These are phyloP conservation scores for Drosophila pegasa DNA, from an alignment of 2,888 invertebrate genomes.

Conservation along the genomic window DNA sequence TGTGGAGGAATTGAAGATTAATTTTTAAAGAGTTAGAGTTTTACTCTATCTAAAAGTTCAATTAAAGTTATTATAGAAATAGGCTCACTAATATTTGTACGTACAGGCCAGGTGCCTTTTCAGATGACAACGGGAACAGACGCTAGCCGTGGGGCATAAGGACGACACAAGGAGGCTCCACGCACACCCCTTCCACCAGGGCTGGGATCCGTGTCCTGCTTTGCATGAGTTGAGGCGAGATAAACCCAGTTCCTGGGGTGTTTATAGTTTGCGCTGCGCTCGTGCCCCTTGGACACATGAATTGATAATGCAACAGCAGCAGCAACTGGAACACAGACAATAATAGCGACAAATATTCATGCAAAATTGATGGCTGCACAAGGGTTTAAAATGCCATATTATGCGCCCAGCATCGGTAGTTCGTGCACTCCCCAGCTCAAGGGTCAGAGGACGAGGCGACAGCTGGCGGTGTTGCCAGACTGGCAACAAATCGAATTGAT, in stretches of 20 bases:
- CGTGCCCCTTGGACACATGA: slow-evolving; percentile 58
- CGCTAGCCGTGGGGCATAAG: slow-evolving; percentile 17
- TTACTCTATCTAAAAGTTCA: too few species aligned
- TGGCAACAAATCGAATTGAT: slow-evolving; percentile 16
- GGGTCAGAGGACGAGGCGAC: background rate
- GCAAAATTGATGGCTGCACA: slow-evolving; percentile 66
- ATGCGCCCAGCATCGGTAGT: slow-evolving; percentile 28
- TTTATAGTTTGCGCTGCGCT: slow-evolving; percentile 63
- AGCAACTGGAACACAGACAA: slow-evolving; percentile 20
- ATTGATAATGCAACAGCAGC: slow-evolving; percentile 66
- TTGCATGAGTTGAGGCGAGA: slow-evolving; percentile 46
- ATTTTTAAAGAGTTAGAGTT: too few species aligned
- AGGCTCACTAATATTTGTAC: background rate
- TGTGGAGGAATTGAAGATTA: too few species aligned
- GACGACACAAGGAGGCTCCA: slow-evolving; percentile 9
- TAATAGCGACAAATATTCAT: slow-evolving; percentile 48
- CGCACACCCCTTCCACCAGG: background rate
- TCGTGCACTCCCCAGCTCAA: background rate
- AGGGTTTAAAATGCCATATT: slow-evolving; percentile 46
- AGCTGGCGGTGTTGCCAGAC: background rate
- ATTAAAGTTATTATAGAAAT: too few species aligned
- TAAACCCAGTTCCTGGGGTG: slow-evolving; percentile 57
- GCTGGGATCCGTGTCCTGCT: too few species aligned
- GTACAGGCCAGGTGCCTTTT: background rate
- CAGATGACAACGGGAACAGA: slow-evolving; percentile 21